These are phyloP conservation scores for Drosophila kanekoi DNA, from an alignment of 2,888 invertebrate species.

Conservation along the genomic window DNA sequence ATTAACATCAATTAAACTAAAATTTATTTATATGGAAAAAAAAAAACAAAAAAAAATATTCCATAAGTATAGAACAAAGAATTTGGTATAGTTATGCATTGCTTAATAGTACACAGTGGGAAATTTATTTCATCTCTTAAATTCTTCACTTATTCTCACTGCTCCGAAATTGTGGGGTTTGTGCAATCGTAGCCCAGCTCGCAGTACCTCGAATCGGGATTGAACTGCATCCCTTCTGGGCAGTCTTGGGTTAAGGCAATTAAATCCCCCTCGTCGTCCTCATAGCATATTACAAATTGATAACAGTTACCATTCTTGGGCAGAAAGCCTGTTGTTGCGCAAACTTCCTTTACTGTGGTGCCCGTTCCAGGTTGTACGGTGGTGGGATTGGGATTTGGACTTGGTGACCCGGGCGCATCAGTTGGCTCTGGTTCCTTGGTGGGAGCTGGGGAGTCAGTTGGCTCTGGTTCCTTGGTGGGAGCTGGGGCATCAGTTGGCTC, in stretches of 20 bases:
- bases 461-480: not conserved
- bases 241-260: constrained; percentile 41
- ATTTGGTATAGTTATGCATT: constrained; percentile 25
- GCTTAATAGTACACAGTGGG: constrained; percentile 23
- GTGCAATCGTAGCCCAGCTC: constrained; percentile 39
- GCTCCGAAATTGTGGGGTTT: not conserved
- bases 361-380: not conserved
- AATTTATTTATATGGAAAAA: constrained; percentile 60
- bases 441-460: not conserved
- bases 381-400: not conserved
- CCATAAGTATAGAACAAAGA: constrained; percentile 28
- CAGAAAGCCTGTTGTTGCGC: constrained; percentile 67
- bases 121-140: constrained; percentile 28
- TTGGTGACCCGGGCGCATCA: not conserved
- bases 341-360: constrained; percentile 19
- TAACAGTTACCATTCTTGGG: constrained; percentile 56
- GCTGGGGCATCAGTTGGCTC: constrained; percentile 3
- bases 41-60: constrained; percentile 18
- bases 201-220: constrained; percentile 59
- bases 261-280: constrained; percentile 14
- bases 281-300: constrained; percentile 60
- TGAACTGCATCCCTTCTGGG: constrained; percentile 61
- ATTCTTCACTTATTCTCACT: not conserved
- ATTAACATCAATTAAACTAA: constrained; percentile 56
- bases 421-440: not conserved